Conservation (phyloP, 2,113 vertebrate genomes). For the Chionodraco myersi region DNA sequence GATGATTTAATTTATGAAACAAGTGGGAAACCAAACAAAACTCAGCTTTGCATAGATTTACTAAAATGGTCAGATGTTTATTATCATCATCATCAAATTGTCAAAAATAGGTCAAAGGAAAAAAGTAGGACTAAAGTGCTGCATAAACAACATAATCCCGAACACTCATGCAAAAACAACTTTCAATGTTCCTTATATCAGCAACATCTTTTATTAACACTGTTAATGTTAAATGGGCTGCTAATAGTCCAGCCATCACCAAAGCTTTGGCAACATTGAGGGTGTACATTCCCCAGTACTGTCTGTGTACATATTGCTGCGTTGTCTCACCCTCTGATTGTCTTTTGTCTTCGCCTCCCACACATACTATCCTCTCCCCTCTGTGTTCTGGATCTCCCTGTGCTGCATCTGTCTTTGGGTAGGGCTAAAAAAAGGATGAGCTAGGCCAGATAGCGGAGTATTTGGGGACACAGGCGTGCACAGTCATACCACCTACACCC, state of each 20-base stretch:
- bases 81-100: too few relatives aligned
- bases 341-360: constrained; percentile 30
- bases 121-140: background rate
- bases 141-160: background rate
- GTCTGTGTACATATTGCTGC: constrained; percentile 33
- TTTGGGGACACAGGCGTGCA: background rate
- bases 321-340: constrained; percentile 10
- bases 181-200: background rate
- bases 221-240: background rate
- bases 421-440: constrained; percentile 50
- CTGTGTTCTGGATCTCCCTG: constrained; percentile 14
- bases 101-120: background rate
- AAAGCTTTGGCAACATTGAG: constrained; percentile 20
- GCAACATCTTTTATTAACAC: constrained; percentile 12
- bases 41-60: too few relatives aligned
- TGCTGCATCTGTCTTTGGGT: constrained; percentile 23
- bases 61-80: background rate
- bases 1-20: too few relatives aligned
- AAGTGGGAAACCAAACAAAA: too few relatives aligned
- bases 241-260: background rate
- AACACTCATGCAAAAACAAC: background rate
- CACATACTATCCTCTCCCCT: constrained; percentile 6
- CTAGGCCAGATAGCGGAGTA: constrained; percentile 27
- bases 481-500: constrained; percentile 23
- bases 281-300: constrained; percentile 31